Base-by-base conservation (phyloP, 37 sponge, comb jelly and placozoan species). In the Tethya wilhelma region DNA sequence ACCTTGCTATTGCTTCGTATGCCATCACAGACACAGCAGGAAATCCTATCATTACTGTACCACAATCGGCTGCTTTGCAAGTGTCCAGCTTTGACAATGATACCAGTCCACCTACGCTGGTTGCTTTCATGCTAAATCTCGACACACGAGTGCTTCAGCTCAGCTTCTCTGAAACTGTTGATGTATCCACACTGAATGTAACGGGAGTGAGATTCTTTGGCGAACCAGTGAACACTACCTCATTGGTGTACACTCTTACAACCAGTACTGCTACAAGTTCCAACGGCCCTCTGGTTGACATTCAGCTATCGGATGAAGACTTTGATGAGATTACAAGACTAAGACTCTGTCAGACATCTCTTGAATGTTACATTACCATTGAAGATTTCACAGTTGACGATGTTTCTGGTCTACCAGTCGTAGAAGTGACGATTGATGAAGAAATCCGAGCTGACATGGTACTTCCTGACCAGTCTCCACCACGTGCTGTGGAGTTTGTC, bases 111-210 rank as follows among this genome's bases (percentile, higher is more conserved):
- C 95, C 95, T 25, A 4, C 7, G 9, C 84, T 93, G 4, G 20
- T 67, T 9, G 33, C n/a, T 34, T 94, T 90, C 58, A 53, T 14
- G 3, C 67, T 96, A 17, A 66, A 96, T 58, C 40, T 93, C 39
- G 53, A 88, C 72, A 63, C 73, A 31, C 30, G 79, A 57, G 81
- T 67, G 22, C 69, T 94, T 11, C 0, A 58, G 5, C 73, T 94
- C 22, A 60, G 55, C n/a, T 94, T 91, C 79, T 73, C 77, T 69
- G 95, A 94, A 46, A 94, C 91, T 40, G 91, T 94, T 8, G 91
- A 94, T 57, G 75, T 80, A 7, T 69, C 86, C 36, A 79, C 89
- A 11, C 72, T 94, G 57, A 69, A 76, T 45, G 79, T 94, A 4
- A 44, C 81, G 36, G 89, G 80, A 8, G 55, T 94, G 1, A 84